Conservation (phyloP, 2,797 vertebrate species). For the Poeciliopsis infans region DNA sequence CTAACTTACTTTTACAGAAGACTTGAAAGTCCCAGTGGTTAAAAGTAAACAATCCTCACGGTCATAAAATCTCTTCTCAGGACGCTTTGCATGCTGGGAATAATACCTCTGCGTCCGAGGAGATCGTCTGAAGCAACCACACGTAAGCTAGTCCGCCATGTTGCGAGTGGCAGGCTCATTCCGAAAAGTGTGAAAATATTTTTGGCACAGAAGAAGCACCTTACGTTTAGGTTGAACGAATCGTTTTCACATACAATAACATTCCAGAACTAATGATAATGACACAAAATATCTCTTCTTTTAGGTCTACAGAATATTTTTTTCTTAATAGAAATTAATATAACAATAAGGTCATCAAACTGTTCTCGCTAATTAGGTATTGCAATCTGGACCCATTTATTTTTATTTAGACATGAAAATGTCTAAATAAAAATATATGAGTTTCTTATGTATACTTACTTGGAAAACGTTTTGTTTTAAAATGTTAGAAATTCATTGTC, state of each 20-base stretch:
- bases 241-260: neutral
- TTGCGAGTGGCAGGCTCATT: neutral
- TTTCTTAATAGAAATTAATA: too few relatives aligned
- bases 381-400: neutral
- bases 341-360: neutral
- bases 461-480: neutral
- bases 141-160: neutral
- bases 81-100: constrained; percentile 45
- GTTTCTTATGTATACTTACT: neutral
- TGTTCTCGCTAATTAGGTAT: neutral
- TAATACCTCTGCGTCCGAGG: neutral
- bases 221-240: neutral
- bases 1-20: neutral
- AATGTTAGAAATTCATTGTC: neutral
- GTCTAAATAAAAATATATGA: neutral
- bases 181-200: too few relatives aligned
- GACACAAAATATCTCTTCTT: neutral
- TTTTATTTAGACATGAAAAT: neutral
- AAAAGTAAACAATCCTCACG: neutral
- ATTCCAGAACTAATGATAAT: neutral
- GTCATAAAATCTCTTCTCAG: neutral
- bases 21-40: neutral
- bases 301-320: neutral
- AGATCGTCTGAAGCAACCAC: neutral
- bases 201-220: neutral